These are phyloP conservation scores for Dasyprocta punctata DNA, from an alignment of 2,113 vertebrate species.

Conservation along the genomic window DNA sequence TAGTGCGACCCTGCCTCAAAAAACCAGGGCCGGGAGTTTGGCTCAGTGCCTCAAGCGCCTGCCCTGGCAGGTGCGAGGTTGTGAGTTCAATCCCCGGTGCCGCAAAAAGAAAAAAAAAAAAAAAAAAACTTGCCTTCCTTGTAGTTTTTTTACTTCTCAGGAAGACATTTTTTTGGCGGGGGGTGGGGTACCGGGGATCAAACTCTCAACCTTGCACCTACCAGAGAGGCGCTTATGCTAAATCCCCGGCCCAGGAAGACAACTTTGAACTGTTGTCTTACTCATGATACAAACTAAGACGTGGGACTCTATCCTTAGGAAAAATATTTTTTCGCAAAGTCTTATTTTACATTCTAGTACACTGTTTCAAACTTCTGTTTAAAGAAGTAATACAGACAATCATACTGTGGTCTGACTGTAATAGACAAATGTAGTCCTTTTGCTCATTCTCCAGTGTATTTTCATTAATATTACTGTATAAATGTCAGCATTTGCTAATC, in stretches of 20 bases:
- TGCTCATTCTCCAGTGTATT: background rate
- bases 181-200: no score
- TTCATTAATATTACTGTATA: background rate
- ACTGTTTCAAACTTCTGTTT: slow-evolving; percentile 40
- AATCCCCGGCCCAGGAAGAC: no score
- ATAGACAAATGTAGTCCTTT: background rate
- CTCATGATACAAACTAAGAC: slow-evolving; percentile 27
- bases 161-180: no score
- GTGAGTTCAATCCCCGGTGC: no score
- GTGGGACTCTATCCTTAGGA: background rate
- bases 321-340: background rate
- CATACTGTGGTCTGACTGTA: background rate
- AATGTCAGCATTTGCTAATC: background rate
- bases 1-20: no score
- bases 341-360: slow-evolving; percentile 15
- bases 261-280: background rate
- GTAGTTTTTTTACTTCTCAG: background rate
- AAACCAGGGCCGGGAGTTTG: no score
- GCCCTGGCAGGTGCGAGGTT: no score
- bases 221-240: no score
- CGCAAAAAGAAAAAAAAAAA: no score
- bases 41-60: no score
- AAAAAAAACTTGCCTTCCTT: no score
- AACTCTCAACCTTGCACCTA: no score
- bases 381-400: background rate